phyloP scores from a whole-genome alignment of 2,797 vertebrate genomes.

The Protosalanx chinensis region DNA sequence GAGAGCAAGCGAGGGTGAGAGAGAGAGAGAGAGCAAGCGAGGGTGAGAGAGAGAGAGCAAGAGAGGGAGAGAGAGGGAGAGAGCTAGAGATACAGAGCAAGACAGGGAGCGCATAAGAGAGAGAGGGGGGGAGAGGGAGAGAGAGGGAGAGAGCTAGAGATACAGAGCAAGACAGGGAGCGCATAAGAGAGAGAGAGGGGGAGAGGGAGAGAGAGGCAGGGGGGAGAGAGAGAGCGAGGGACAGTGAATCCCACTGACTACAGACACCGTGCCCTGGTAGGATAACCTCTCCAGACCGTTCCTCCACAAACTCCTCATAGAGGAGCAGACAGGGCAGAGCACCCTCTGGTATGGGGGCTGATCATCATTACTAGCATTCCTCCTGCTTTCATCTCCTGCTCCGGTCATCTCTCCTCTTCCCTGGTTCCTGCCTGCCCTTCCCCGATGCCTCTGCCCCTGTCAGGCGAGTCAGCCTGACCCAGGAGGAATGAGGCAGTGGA shows the following conservation, averaged over 20 bases:
- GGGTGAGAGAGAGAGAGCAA: background rate
- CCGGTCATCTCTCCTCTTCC: constrained; percentile 19
- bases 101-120: background rate
- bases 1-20: background rate
- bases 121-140: too few species aligned
- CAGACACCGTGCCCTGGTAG: too few species aligned
- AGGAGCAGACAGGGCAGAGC: too few species aligned
- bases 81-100: too few species aligned
- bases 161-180: background rate
- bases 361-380: constrained; percentile 26
- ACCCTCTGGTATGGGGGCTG: constrained; percentile 6
- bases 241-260: too few species aligned
- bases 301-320: too few species aligned
- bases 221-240: background rate
- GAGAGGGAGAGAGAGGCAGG: too few species aligned
- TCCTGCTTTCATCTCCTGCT: constrained; percentile 25
- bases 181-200: too few species aligned
- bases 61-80: too few species aligned
- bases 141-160: background rate
- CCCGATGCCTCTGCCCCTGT: background rate
- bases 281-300: too few species aligned
- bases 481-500: too few species aligned
- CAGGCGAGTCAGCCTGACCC: too few species aligned
- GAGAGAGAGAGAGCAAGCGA: background rate
- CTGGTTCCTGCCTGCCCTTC: constrained; percentile 12